A percentile compares a stretch with the other conserved stretches of the same genome.
Conservation (phyloP, 2,797 vertebrate genomes). For the Coluber constrictor region DNA sequence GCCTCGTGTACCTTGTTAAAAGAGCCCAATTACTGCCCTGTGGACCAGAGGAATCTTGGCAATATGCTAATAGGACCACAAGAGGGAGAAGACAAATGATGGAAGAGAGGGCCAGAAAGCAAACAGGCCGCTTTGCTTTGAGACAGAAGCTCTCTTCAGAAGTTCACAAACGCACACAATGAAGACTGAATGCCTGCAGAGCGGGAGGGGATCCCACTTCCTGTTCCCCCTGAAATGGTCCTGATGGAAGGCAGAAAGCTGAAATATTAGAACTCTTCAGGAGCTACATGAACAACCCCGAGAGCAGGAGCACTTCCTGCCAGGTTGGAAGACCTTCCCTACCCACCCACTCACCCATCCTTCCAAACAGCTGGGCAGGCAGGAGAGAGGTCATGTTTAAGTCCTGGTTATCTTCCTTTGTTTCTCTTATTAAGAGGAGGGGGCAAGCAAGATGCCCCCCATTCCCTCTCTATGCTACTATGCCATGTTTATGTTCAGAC, state of each 20-base stretch:
- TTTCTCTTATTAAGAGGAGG: background rate
- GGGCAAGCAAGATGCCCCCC: no score
- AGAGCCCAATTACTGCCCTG: conserved; percentile 66
- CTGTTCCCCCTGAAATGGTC: background rate
- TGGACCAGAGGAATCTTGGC: conserved; percentile 35
- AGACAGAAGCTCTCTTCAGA: background rate
- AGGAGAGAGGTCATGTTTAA: no score
- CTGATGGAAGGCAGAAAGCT: background rate
- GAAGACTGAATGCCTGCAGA: background rate
- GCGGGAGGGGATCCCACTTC: background rate
- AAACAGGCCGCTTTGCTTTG: background rate
- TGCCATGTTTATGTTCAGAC: no score
- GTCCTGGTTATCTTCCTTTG: background rate
- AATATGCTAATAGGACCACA: conserved; percentile 9
- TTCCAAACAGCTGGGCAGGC: no score
- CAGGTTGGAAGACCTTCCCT: background rate
- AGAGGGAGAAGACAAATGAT: conserved; percentile 11
- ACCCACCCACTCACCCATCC: no score
- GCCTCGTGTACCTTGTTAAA: conserved; percentile 80
- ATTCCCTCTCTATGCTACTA: no score
- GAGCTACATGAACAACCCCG: background rate
- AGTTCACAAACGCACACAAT: background rate
- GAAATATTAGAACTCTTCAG: background rate
- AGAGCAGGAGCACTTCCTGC: background rate
- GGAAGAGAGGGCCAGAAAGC: background rate